Evolutionary conservation across 1,140 invertebrate genomes (phyloP).

Genomic region (Eurosta solidaginis): DNA sequence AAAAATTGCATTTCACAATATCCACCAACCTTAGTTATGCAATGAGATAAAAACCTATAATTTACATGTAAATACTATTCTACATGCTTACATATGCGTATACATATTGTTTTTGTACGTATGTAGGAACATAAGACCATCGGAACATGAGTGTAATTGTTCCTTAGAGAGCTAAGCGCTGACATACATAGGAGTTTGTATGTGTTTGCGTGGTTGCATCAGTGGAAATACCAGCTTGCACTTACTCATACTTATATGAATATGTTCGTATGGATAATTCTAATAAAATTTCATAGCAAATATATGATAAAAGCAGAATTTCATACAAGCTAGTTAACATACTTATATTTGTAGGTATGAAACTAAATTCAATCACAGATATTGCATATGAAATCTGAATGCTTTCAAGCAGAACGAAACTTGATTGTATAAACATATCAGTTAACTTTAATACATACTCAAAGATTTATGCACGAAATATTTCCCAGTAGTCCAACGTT

Average conservation of each 20-base stretch:
- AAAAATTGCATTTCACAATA: not conserved
- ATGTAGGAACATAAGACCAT: not conserved
- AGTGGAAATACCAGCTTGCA: too few species aligned
- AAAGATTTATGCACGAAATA: not conserved
- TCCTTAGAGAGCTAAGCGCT: too few species aligned
- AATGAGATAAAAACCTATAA: too few species aligned
- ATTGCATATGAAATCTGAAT: not conserved
- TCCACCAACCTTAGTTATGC: too few species aligned
- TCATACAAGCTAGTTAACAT: not conserved
- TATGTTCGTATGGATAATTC: too few species aligned
- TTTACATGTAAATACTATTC: not conserved
- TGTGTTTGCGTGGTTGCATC: too few species aligned
- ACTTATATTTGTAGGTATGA: not conserved
- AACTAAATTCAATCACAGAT: not conserved
- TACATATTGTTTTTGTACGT: not conserved
- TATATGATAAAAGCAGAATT: not conserved
- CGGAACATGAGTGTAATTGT: too few species aligned
- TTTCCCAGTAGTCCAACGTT: too few species aligned
- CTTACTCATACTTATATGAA: too few species aligned
- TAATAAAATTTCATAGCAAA: not conserved
- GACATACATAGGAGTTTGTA: too few species aligned
- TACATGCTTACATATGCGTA: not conserved
- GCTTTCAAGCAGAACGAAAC: not conserved
- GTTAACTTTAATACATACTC: not conserved
- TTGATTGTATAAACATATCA: not conserved